phyloP scores from a whole-genome alignment of 1,140 invertebrate species.

The Phenacoccus solenopsis region DNA sequence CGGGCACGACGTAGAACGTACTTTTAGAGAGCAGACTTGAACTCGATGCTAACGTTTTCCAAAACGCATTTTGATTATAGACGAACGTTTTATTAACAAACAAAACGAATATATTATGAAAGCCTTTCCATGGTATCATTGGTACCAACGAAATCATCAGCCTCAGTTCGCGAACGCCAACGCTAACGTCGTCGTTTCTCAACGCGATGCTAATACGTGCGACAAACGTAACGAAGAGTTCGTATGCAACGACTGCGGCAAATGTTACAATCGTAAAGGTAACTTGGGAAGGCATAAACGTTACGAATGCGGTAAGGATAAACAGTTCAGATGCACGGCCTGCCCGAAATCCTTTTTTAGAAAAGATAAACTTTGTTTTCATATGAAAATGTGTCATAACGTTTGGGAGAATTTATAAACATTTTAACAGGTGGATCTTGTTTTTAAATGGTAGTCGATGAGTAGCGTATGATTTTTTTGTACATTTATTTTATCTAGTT shows the following conservation, averaged over 20 bases:
- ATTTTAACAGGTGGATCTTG: neutral
- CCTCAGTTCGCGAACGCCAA: neutral
- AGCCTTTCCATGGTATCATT: neutral
- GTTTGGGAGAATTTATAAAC: neutral
- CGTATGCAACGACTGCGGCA: neutral
- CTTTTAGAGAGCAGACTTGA: too few species aligned
- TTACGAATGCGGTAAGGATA: conserved; percentile 52
- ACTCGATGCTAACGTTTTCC: too few species aligned
- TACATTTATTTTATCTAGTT: too few species aligned
- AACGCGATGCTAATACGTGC: neutral
- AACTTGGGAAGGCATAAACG: conserved; percentile 40
- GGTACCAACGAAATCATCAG: neutral
- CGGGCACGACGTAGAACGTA: too few species aligned
- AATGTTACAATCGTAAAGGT: conserved; percentile 28
- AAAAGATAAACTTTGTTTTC: neutral
- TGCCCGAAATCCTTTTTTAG: conserved; percentile 33
- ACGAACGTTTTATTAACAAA: neutral
- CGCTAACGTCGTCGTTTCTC: neutral
- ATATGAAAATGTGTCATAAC: neutral
- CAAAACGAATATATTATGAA: conserved; percentile 14
- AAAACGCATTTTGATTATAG: neutral
- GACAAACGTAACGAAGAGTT: neutral
- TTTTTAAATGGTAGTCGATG: neutral
- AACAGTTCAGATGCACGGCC: conserved; percentile 61
- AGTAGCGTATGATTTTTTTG: too few species aligned